A percentile compares a stretch with the other conserved stretches of the same genome.
Evolutionary conservation across 2,113 vertebrate species (phyloP).

Genomic region (Promerops cafer): DNA sequence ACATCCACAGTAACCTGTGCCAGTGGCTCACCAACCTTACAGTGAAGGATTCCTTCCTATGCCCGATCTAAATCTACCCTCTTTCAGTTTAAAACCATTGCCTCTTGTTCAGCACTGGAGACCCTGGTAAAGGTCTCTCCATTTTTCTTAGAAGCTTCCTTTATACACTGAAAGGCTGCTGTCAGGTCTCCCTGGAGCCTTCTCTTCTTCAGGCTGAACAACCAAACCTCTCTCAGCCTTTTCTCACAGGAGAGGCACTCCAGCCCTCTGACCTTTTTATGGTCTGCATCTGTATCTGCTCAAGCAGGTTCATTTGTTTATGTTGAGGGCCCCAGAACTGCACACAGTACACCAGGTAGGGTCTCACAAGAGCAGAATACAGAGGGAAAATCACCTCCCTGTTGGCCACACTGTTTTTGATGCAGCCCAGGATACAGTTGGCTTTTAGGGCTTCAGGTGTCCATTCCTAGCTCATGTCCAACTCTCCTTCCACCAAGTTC

Average conservation of each 20-base stretch:
- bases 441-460: background rate
- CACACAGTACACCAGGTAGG: background rate
- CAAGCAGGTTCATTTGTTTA: background rate
- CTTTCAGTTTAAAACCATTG: background rate
- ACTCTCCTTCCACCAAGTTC: background rate
- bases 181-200: background rate
- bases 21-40: background rate
- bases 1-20: background rate
- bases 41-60: background rate
- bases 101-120: background rate
- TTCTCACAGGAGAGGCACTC: background rate
- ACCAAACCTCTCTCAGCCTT: background rate
- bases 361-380: background rate
- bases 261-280: background rate
- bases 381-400: background rate
- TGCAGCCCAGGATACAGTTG: fast-evolving
- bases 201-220: background rate
- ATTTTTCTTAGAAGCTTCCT: background rate
- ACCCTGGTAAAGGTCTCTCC: background rate
- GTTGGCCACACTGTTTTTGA: background rate
- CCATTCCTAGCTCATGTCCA: background rate
- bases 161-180: background rate
- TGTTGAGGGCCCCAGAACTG: background rate
- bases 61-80: background rate
- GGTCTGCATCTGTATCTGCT: background rate